phyloP scores from a whole-genome alignment of 2,797 vertebrate genomes.

The Chiroxiphia lanceolata region DNA sequence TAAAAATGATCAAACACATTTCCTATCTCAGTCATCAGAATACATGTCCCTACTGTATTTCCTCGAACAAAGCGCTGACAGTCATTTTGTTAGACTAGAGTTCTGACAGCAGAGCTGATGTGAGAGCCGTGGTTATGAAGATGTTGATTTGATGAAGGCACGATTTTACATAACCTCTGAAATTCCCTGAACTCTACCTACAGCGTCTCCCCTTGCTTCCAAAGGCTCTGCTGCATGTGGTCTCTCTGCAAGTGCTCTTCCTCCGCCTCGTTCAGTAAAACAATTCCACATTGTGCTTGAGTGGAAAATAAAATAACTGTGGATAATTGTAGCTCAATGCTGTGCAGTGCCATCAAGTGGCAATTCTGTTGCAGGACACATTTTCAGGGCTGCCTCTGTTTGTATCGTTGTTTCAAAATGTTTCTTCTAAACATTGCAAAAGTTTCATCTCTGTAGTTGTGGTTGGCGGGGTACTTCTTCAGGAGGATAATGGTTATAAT shows the following conservation, averaged over 20 bases:
- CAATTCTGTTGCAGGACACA: background rate
- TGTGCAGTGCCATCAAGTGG: constrained; percentile 60
- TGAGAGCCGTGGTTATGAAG: background rate
- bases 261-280: background rate
- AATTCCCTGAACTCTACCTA: background rate
- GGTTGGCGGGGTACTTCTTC: background rate
- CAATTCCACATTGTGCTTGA: background rate
- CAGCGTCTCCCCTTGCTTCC: background rate
- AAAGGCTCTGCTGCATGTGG: background rate
- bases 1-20: background rate
- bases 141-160: background rate
- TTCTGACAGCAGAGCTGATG: background rate
- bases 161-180: background rate
- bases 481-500: background rate
- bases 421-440: background rate
- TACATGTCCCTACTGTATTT: background rate
- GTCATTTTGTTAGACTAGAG: background rate
- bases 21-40: background rate
- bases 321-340: background rate
- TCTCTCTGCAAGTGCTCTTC: rapidly evolving
- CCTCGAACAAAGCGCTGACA: background rate
- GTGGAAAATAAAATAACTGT: background rate
- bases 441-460: background rate
- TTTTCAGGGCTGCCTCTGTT: background rate
- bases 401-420: background rate